Percentiles rank a stretch among this genome's conserved stretches.
These are phyloP conservation scores for Meiosimyza decipiens DNA, from an alignment of 2,888 invertebrate species.

Conservation along the genomic window DNA sequence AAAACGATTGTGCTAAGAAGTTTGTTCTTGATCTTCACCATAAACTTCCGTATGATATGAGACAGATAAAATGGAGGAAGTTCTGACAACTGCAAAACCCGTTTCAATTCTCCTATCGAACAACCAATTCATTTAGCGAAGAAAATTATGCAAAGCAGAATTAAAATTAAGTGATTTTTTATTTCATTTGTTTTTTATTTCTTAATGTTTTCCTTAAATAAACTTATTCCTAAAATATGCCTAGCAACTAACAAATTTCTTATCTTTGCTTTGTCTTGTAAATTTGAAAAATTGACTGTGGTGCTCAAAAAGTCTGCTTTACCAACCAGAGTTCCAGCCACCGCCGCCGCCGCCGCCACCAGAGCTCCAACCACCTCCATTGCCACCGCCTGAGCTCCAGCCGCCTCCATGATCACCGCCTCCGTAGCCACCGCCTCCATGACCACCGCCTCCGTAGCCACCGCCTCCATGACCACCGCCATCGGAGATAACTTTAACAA, in stretches of 20 bases:
- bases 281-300: background rate
- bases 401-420: constrained; percentile 11
- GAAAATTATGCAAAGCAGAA: too few relatives aligned
- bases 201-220: background rate
- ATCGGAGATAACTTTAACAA: constrained; percentile 23
- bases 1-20: too few relatives aligned
- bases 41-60: too few relatives aligned
- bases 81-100: too few relatives aligned
- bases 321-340: constrained; percentile 7
- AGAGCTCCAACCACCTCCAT: constrained; percentile 15
- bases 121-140: too few relatives aligned
- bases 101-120: too few relatives aligned
- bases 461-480: constrained; percentile 5
- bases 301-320: background rate
- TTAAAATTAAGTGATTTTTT: background rate
- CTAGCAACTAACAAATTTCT: background rate
- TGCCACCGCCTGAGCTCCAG: background rate
- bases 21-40: too few relatives aligned
- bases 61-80: too few relatives aligned
- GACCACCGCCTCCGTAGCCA: background rate
- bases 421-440: background rate
- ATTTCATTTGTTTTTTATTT: background rate
- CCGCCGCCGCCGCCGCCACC: constrained; percentile 6
- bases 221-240: background rate
- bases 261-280: background rate